Evolutionary conservation across 2,113 vertebrate species (phyloP).

Genomic region (Sturnira hondurensis): DNA sequence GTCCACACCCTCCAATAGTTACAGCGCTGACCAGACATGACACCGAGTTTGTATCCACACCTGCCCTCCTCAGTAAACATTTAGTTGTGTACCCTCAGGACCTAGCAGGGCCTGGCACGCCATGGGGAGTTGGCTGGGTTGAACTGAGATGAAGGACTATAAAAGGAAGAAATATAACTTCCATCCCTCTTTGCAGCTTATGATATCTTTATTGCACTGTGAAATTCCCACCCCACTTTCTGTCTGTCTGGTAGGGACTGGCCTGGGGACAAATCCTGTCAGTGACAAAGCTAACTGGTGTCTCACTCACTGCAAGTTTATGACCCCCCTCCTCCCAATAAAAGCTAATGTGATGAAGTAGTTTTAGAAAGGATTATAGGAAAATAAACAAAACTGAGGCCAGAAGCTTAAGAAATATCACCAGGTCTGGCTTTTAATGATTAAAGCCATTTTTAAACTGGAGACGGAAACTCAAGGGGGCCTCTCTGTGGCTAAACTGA

Average conservation of each 20-base stretch:
- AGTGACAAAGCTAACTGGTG: neutral
- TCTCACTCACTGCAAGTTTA: neutral
- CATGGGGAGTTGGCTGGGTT: neutral
- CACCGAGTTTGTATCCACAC: neutral
- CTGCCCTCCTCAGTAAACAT: neutral
- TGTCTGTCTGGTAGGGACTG: neutral
- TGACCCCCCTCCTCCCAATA: neutral
- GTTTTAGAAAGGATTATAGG: neutral
- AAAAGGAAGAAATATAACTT: neutral
- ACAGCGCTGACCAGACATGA: fast-evolving
- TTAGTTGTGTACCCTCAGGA: neutral
- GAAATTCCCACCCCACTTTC: neutral
- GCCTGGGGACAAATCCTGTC: neutral
- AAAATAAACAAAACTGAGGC: slow-evolving; percentile 31
- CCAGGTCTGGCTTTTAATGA: neutral
- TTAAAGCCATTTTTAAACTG: neutral
- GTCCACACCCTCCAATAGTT: neutral
- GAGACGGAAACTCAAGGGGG: neutral
- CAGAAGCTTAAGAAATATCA: slow-evolving; percentile 22
- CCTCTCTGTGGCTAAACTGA: neutral
- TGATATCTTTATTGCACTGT: neutral
- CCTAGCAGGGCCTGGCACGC: neutral
- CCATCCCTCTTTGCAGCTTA: neutral
- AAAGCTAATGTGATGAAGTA: slow-evolving; percentile 7
- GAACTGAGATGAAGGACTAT: neutral